Evolutionary conservation across 2,113 vertebrate genomes (phyloP), one percentile per base, ranked within the genome.

Genomic region (Macheiramphus alcinus): DNA sequence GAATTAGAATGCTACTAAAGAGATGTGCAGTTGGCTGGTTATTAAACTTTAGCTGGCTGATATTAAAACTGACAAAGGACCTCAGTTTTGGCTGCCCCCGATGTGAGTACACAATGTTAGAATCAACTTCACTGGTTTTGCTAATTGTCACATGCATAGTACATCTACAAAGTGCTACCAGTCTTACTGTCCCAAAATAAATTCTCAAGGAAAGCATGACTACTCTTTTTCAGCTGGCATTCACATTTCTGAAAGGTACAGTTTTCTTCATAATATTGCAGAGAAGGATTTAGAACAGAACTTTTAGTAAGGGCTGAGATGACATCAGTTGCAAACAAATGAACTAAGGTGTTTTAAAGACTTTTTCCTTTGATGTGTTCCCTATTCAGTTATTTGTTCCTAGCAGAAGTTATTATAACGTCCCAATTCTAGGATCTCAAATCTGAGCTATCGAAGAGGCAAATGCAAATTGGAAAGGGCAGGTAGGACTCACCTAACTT

Each of bases 1-100:
- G 47, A 95, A 94, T 96, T 90, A 94, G 55, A 70, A 52, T 31
- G 90, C 61, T 81, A 40, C 81, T 88, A 80, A 94, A 95, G 87
- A 94, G 93, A 96, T 58, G 10, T 59, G 59, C 58, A 52, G 26
- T 42, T 93, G 71, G 74, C 70, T 95, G 63, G 85, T 95, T 95
- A 90, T 45, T 79, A 91, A 26, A 87, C 73, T 97, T 96, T 68
- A 90, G 29, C 32, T 96, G 87, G 61, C 47, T 53, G 88, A 66
- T 42, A 82, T 80, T 95, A 78, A 90, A 97, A 88, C 38, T 48
- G 32, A 89, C 67, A 95, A 53, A 80, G 65, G 52, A 53, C 78
- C n/a, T 85, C 86, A 74, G 55, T 42, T 73, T 81, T 86, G 63
- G 52, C 63, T 72, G 38, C 47, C 40, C 47, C 19, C 17, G 8